Evolutionary conservation across 53 echinoderm and acorn worm species (phyloP), one percentile per base, ranked within the genome.

Genomic region (Paracentrotus lividus): DNA sequence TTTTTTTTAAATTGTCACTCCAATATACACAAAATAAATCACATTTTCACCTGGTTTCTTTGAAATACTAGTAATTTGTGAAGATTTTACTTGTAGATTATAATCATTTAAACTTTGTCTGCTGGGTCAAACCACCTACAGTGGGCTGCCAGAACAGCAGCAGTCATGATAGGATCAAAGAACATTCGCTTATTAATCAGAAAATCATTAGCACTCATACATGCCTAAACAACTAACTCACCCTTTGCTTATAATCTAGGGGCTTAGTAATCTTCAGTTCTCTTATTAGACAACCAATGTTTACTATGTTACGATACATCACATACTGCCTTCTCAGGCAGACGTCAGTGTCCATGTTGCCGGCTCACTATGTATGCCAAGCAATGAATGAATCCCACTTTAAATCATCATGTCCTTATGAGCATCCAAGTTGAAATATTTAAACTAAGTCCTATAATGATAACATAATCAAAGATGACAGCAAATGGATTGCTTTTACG

Each of bases 211-310:
- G n/a, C n/a, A n/a, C n/a, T n/a, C n/a, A n/a, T n/a, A n/a, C n/a
- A n/a, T n/a, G n/a, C n/a, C n/a, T n/a, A n/a, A n/a, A n/a, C n/a
- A n/a, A n/a, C n/a, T n/a, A 20, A 69, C 69, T 69, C 42, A 84
- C 84, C 78, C 84, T 55, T 15, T 56, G 78, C 45, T 59, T 78
- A 43, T 78, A 93, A 58, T 77, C 43, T 59, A 43, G 59, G 57
- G 94, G 94, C 31, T 94, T 89, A 23, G 51, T 47, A 16, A 49
- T 44, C 56, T 94, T 94, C 13, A 94, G 90, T 49, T 76, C 43
- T 26, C 55, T 94, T 26, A 94, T 94, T n/a, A 27, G 86, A 89
- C 77, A 75, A 8, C 94, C 94, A 77, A 94, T 94, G 32, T 72
- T 85, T 27, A 94, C 59, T 7, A 94, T 72, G 42, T 44, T 64